Evolutionary conservation across 2,113 vertebrate species (phyloP), one percentile per base, ranked within the genome.

Genomic region (Penelope pileata): DNA sequence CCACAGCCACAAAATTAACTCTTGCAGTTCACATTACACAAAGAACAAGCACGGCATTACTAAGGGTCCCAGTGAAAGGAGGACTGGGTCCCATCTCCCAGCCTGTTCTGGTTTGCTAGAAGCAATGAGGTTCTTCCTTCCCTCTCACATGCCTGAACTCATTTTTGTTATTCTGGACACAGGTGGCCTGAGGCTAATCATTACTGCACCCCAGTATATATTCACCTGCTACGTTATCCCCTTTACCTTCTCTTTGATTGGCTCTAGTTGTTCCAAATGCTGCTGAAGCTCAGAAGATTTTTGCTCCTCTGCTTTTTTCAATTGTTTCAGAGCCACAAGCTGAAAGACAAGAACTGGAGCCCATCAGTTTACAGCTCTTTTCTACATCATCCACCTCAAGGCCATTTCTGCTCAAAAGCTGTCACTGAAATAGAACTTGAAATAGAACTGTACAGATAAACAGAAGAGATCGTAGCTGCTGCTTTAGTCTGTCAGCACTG

Each of bases 171-270:
- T 10, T 59, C 54, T 75, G 64, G 42, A 76, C n/a, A 45, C 0
- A 1, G 12, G 36, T 5, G 58, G 45, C 40, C 76, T 8, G 29
- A 66, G 66, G 36, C 6, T 29, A 32, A 15, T 7, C 29, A 36
- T 9, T 10, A 19, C 48, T 58, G 42, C 58, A 4, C 17, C 36
- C 29, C 10, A 51, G 36, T 5, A 64, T 60, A 32, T 4, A 18
- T 6, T 19, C 84, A 68, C 45, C n/a, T 59, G 43, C 42, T 48
- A 9, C 38, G 24, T 54, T n/a, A 30, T 4, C 67, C 34, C 56
- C 38, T 89, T 95, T 76, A 99, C 99, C 97, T 98, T 98, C 34
- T 97, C 95, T 88, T 96, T 97, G 23, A 98, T 45, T 23, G 90
- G 89, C 56, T 97, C 98, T 2, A 98, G 97, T 78, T 98, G 98